These are phyloP conservation scores for Pavo muticus DNA, from an alignment of 2,113 vertebrate genomes.

Conservation along the genomic window DNA sequence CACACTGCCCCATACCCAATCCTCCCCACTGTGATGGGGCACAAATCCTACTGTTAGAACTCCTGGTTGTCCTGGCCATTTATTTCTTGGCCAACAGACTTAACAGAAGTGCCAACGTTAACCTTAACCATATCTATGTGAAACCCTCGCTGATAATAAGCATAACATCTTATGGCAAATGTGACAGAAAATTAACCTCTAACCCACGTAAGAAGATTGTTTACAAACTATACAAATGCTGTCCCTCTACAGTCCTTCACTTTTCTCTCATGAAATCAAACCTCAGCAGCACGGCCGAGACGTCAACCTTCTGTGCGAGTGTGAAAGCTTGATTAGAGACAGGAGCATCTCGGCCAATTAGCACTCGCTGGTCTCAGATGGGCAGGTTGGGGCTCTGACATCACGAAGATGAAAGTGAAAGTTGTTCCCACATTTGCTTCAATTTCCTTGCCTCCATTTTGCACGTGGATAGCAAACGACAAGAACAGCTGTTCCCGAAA, in stretches of 20 bases:
- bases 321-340: background rate
- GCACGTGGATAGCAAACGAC: background rate
- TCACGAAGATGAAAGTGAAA: background rate
- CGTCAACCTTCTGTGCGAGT: background rate
- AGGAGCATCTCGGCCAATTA: background rate
- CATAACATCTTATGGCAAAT: background rate
- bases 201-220: background rate
- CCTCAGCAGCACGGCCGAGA: background rate
- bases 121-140: background rate
- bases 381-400: background rate
- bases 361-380: background rate
- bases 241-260: background rate
- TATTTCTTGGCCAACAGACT: background rate
- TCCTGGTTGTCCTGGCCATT: background rate
- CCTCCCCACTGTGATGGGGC: rapidly evolving
- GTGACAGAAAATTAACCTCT: background rate
- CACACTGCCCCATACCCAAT: too few relatives aligned
- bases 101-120: background rate
- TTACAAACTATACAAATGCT: constrained; percentile 24
- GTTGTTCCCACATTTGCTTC: background rate
- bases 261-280: background rate
- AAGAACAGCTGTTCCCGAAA: constrained; percentile 15
- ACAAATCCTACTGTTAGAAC: background rate
- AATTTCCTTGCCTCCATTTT: background rate
- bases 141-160: background rate